Conservation (phyloP, 2,113 vertebrate species). For the Apodemus speciosus region DNA sequence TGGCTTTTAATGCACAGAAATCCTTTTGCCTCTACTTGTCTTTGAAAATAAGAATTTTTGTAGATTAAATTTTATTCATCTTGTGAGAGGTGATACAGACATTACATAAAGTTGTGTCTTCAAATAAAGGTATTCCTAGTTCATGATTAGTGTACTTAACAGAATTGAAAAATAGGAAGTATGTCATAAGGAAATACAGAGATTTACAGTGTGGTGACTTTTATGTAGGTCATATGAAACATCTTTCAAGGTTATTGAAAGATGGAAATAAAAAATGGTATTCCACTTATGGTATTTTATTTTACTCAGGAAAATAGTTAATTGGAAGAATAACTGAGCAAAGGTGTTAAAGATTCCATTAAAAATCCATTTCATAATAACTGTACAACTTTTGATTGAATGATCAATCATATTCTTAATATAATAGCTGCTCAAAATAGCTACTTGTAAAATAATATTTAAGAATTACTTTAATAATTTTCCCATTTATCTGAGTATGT, state of each 20-base stretch:
- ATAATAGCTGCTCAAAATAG: not conserved
- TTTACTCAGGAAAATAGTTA: not conserved
- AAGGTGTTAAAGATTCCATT: not conserved
- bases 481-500: not conserved
- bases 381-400: not conserved
- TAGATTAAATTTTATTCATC: conserved; percentile 16
- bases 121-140: conserved; percentile 26
- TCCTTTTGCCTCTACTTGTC: not conserved
- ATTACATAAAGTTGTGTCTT: conserved; percentile 9
- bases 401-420: not conserved
- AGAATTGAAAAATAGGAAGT: conserved; percentile 39
- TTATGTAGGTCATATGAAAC: conserved; percentile 58
- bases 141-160: conserved; percentile 14
- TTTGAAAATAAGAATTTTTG: not conserved
- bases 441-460: not conserved
- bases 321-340: not conserved
- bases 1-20: not conserved
- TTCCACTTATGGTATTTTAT: not conserved
- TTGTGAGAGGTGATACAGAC: conserved; percentile 56
- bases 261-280: not conserved
- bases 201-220: conserved; percentile 56
- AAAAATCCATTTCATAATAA: not conserved
- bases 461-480: not conserved
- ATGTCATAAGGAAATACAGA: not conserved
- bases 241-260: conserved; percentile 65